Base-by-base conservation (phyloP, 2,113 vertebrate species). In the Limnothrissa miodon region DNA sequence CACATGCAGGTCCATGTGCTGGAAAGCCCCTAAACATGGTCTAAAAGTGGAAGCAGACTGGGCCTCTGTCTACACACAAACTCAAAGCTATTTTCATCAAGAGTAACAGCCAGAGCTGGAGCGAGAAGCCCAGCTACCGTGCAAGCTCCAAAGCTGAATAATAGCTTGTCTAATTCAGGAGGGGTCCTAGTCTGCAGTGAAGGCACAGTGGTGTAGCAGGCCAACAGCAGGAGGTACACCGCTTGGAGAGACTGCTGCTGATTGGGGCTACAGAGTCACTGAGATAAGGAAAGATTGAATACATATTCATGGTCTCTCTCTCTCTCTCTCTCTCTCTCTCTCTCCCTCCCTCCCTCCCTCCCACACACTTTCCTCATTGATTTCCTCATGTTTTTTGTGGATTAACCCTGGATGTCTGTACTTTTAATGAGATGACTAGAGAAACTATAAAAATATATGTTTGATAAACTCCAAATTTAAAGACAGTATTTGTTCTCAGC, bases 1-100 rank as follows among this genome's bases (percentile, higher is more conserved):
- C 88, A 86, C 88, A 87, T 53, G 66, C 83, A 78, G 80, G 78
- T 78, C 78, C 81, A 85, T 85, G 88, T 87, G 89, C 85, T 93
- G 93, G 93, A 94, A 94, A 93, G 91, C 87, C 91, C 93, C 93
- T 89, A 86, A 82, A 86, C 88, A 86, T 87, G 66, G 82, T 85
- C 86, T 87, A 87, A 90, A 86, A 83, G 84, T 78, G 74, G 86
- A 80, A 80, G 78, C 78, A 53, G 66, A 81, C 85, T 21, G 70
- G 78, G 25, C 25, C 42, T 78, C 80, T 78, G 70, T 39, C 78
- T 86, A 74, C 66, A 80, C 81, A 53, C 82, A 46, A 82, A 39
- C 29, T 80, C 29, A 36, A 11, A 11, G 78, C 78, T 88, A 87
- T 82, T 87, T 86, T 85, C 87, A 84, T 84, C 85, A 79, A 79